Evolutionary conservation across 2,888 invertebrate genomes (phyloP).

Genomic region (Nomada fucata): DNA sequence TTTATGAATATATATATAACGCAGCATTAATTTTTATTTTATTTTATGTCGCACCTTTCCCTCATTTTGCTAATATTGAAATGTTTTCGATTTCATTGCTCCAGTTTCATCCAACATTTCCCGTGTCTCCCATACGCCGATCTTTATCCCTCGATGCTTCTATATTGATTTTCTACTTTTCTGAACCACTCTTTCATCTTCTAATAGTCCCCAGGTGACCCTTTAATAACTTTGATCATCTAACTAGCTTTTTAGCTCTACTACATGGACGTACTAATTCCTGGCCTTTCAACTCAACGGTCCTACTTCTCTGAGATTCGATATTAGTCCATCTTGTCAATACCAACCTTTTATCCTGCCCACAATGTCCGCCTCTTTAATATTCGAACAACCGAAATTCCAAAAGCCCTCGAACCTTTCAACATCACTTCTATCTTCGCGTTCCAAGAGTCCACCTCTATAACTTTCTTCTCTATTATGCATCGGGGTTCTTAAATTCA

Average conservation of each 20-base stretch:
- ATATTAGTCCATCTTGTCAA: not conserved
- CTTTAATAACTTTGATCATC: slow-evolving; percentile 12
- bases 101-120: not conserved
- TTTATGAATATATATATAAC: no score
- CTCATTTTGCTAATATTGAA: no score
- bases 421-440: no score
- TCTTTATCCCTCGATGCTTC: not conserved
- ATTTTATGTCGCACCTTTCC: no score
- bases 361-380: not conserved
- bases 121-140: not conserved
- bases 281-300: not conserved
- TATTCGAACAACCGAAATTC: not conserved
- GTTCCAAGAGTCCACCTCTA: no score
- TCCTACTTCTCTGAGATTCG: not conserved
- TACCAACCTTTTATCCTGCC: not conserved
- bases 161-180: not conserved
- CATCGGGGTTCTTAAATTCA: no score
- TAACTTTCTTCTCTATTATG: no score
- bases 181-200: not conserved
- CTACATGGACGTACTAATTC: not conserved
- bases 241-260: not conserved
- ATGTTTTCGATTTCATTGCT: not conserved
- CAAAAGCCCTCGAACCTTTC: not conserved
- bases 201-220: not conserved
- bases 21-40: no score